phyloP scores from a whole-genome alignment of 1,140 invertebrate genomes.

The Campoletis sonorensis region DNA sequence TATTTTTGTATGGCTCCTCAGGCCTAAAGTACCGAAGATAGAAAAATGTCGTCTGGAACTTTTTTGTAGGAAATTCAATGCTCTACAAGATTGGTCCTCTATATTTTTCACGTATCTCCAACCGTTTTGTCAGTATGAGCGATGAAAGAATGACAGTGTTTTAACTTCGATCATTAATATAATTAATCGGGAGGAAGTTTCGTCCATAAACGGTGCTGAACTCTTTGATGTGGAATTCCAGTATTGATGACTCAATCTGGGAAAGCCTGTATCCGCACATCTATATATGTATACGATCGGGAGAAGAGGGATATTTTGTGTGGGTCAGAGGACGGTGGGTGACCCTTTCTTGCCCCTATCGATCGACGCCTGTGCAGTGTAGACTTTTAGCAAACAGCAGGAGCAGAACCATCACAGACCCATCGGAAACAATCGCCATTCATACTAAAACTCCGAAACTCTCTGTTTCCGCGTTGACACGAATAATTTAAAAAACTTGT shows the following conservation, averaged over 20 bases:
- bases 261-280: no score
- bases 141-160: no score
- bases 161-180: no score
- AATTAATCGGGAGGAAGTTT: no score
- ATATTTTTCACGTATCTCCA: neutral
- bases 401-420: slow-evolving; percentile 42
- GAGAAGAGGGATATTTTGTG: slow-evolving; percentile 17
- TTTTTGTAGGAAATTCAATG: no score
- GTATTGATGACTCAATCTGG: neutral
- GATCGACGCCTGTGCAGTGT: slow-evolving; percentile 70
- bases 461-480: slow-evolving; percentile 5
- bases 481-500: neutral
- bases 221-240: no score
- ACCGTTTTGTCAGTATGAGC: no score
- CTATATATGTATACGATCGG: neutral
- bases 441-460: slow-evolving; percentile 44
- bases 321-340: slow-evolving; percentile 28
- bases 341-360: slow-evolving; percentile 55
- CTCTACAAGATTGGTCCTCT: no score
- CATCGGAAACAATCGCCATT: slow-evolving; percentile 61
- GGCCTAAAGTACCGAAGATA: no score
- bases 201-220: no score
- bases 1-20: no score
- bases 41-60: no score
- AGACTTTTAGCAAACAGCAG: slow-evolving; percentile 47